Evolutionary conservation across 2,113 vertebrate genomes (phyloP).

Genomic region (Campylomormyrus tamandua): DNA sequence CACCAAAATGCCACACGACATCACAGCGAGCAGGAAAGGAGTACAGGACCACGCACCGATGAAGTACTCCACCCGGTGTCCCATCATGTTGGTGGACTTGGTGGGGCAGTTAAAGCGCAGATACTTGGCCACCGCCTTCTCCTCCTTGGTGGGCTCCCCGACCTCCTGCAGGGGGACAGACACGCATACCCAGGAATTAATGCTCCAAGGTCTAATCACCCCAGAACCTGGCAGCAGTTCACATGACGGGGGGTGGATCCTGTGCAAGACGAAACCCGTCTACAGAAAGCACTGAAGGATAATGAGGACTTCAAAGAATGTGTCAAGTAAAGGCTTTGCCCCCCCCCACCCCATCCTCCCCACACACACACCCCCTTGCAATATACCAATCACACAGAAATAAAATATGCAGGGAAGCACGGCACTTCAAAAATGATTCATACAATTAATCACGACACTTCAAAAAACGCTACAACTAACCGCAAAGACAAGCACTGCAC

Average conservation of each 20-base stretch:
- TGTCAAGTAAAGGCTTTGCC: not conserved
- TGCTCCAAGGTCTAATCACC: not conserved
- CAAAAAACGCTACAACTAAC: not conserved
- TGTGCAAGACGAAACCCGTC: not conserved
- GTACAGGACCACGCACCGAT: slow-evolving; percentile 64
- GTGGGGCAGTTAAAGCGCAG: slow-evolving; percentile 94
- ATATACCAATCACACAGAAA: not conserved
- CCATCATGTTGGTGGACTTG: slow-evolving; percentile 99
- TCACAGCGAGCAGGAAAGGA: not conserved
- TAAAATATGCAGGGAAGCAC: not conserved
- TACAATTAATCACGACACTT: not conserved
- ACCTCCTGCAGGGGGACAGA: slow-evolving; percentile 70
- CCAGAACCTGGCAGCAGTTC: not conserved
- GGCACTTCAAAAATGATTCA: not conserved
- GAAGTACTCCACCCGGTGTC: slow-evolving; percentile 95
- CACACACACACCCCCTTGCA: not conserved
- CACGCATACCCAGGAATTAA: not conserved
- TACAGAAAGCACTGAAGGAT: not conserved
- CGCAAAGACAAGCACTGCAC: not conserved
- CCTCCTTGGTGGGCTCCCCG: slow-evolving; percentile 95
- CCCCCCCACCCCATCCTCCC: too few species aligned
- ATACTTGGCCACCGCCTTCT: slow-evolving; percentile 95
- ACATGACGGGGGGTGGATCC: not conserved
- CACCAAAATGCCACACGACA: not conserved
- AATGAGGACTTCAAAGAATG: not conserved